A percentile compares a stretch with the other conserved stretches of the same genome.
These are phyloP conservation scores for Gymnobelideus leadbeateri DNA, from an alignment of 2,113 vertebrate genomes.

Conservation along the genomic window DNA sequence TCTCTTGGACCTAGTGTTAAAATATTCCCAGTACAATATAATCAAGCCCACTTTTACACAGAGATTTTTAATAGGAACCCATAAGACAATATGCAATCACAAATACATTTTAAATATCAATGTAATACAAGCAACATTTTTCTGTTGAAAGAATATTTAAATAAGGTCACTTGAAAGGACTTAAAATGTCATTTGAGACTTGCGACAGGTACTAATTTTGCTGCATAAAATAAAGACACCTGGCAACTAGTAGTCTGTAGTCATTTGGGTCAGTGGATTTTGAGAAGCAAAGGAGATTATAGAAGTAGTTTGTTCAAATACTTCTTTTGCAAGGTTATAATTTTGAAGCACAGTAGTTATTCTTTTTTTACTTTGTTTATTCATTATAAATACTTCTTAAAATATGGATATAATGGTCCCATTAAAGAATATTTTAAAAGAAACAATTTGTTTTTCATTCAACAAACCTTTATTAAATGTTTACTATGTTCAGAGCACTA, in stretches of 20 bases:
- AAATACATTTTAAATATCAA: conserved; percentile 58
- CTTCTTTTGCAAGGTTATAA: conserved; percentile 46
- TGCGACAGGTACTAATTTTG: conserved; percentile 22
- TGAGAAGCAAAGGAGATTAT: conserved; percentile 16
- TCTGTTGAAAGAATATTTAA: conserved; percentile 24
- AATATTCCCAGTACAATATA: conserved; percentile 49
- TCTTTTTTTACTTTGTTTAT: conserved; percentile 46
- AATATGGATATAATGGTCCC: not conserved
- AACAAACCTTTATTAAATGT: not conserved
- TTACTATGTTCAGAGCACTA: not conserved
- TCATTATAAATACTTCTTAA: not conserved
- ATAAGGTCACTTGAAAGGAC: conserved; percentile 25
- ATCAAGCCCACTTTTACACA: conserved; percentile 29
- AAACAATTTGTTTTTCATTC: not conserved
- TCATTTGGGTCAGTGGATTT: not conserved
- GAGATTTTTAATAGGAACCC: conserved; percentile 55
- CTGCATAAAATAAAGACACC: conserved; percentile 1
- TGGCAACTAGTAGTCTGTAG: not conserved
- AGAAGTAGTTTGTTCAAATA: conserved; percentile 34
- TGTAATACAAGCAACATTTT: conserved; percentile 20
- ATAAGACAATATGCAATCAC: conserved; percentile 36
- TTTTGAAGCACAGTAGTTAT: conserved; percentile 19
- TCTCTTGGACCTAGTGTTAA: conserved; percentile 4
- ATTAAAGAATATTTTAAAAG: not conserved
- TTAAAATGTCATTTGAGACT: conserved; percentile 6